Conservation (phyloP, 2,888 invertebrate species). For the Pammene fasciana region DNA sequence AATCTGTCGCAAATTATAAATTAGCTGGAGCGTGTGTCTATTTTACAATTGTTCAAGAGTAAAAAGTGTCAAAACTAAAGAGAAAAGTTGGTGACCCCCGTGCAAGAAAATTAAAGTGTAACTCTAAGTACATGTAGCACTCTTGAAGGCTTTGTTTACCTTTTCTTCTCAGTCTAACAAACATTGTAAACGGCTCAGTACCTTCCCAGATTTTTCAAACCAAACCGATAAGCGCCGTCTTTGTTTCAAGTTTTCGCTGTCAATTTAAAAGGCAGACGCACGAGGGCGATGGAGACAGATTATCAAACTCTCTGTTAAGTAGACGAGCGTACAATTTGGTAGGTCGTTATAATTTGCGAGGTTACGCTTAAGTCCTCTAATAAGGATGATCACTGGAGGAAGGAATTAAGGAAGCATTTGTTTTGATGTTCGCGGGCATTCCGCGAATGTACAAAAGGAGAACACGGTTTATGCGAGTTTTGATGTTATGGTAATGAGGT, state of each 20-base stretch:
- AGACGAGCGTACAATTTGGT: constrained; percentile 62
- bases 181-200: too few species aligned
- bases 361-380: constrained; percentile 80
- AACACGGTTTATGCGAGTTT: constrained; percentile 53
- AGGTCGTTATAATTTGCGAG: constrained; percentile 79
- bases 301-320: constrained; percentile 72
- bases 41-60: too few species aligned
- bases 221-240: constrained; percentile 31
- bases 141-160: too few species aligned
- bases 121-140: too few species aligned
- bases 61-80: too few species aligned
- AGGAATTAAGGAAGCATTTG: constrained; percentile 78
- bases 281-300: constrained; percentile 64
- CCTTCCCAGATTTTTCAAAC: not conserved
- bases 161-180: too few species aligned
- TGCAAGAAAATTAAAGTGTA: too few species aligned
- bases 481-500: constrained; percentile 49
- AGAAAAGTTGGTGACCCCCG: too few species aligned
- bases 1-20: too few species aligned
- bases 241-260: constrained; percentile 36
- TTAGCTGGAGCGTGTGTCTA: too few species aligned
- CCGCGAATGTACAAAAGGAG: constrained; percentile 53
- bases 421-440: constrained; percentile 73
- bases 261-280: constrained; percentile 40
- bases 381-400: constrained; percentile 79